Base-by-base conservation (phyloP, 37 sponge, comb jelly and placozoan genomes). In the Halisarca cf. caerulea region DNA sequence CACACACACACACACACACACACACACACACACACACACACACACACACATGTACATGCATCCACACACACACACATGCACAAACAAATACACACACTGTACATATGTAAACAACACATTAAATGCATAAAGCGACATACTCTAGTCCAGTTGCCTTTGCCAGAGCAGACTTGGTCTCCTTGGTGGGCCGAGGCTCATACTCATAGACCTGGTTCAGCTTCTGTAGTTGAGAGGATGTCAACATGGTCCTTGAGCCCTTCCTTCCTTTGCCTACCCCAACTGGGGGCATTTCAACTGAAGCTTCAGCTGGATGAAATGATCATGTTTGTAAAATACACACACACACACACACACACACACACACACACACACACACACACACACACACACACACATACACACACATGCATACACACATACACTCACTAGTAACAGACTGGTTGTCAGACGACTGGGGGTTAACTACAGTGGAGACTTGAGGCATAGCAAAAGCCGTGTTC, bases 71-170 rank as follows among this genome's bases (percentile, higher is more conserved):
- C 51, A 47, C 51, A 47, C 51, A 47, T 11, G 11, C 6, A 47
- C 51, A 6, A 47, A 6, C 51, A 47, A 47, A 11, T 47, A 11
- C n/a, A n/a, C n/a, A n/a, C n/a, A n/a, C n/a, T n/a, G n/a, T n/a
- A n/a, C n/a, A n/a, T n/a, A n/a, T n/a, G n/a, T n/a, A 47, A 47
- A 47, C 51, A 14, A 47, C 11, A 11, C 51, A 47, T 47, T 11
- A 47, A 11, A 47, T 6, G 51, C 11, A 14, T 47, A 47, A 62
- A 30, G 9, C n/a, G 36, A 39, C 77, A 36, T 40, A 74, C 30
- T 86, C 86, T 32, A 94, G 75, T 32, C 94, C 94, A 0, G 94
- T 94, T 69, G 82, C 82, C 41, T 84, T 80, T 66, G 90, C 71
- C 2, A 94, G 89, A 0, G 84, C 86, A 36, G 86, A 86, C 33